phyloP scores from a whole-genome alignment of 2,888 invertebrate genomes.

The Himalopsyche tibetana region DNA sequence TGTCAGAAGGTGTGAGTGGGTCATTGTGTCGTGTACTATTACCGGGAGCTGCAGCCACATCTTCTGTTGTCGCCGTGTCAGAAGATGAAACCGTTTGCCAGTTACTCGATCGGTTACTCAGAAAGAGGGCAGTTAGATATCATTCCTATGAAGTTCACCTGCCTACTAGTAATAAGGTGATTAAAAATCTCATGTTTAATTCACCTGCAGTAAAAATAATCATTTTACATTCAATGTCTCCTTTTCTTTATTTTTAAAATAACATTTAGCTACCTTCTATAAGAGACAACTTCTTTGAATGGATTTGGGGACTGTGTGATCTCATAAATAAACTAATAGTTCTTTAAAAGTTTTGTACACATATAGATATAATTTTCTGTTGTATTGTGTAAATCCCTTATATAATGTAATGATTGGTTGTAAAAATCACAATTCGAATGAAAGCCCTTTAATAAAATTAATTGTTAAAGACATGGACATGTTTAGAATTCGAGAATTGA shows the following conservation, averaged over 20 bases:
- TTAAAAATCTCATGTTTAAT: not conserved
- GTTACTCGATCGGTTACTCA: conserved; percentile 88
- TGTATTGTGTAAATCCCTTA: too few species aligned
- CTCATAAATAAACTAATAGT: too few species aligned
- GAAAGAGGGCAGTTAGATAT: conserved; percentile 88
- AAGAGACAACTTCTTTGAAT: not conserved
- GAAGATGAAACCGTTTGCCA: conserved; percentile 87
- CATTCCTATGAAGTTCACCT: conserved; percentile 89
- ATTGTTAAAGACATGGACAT: too few species aligned
- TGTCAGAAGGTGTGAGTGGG: conserved; percentile 65
- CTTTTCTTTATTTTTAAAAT: not conserved
- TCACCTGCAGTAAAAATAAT: not conserved
- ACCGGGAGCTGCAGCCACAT: conserved; percentile 94
- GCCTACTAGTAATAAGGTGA: conserved; percentile 72
- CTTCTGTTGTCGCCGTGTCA: conserved; percentile 90
- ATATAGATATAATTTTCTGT: too few species aligned
- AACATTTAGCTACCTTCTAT: not conserved
- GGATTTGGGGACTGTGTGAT: too few species aligned
- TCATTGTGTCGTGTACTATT: conserved; percentile 89
- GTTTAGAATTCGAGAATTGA: too few species aligned
- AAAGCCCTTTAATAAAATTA: too few species aligned
- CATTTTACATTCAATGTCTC: not conserved
- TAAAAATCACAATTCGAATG: too few species aligned
- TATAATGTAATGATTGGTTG: too few species aligned
- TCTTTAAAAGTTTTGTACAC: too few species aligned